Base-by-base conservation (phyloP, 2,797 vertebrate genomes). In the Tarsius wallacei region DNA sequence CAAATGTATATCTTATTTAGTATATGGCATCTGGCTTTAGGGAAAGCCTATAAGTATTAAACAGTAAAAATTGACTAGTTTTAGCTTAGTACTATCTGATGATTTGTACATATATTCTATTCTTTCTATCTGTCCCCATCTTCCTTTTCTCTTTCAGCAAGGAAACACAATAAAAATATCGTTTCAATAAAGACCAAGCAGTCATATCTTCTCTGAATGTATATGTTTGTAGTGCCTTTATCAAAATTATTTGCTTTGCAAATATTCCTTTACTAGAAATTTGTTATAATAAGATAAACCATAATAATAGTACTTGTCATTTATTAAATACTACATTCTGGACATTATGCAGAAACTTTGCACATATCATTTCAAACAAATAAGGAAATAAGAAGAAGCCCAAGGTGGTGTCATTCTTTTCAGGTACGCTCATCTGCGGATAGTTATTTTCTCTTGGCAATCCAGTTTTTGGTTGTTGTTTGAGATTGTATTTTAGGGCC, bases 201-300 rank as follows among this genome's bases (percentile, higher is more conserved):
- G 17, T 70, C 31, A 73, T 49, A 86, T 64, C 49, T 96, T 76
- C 33, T 81, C 9, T 71, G 9, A 82, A 33, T 16, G 19, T 81
- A 80, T 17, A 83, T 93, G 26, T 22, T 71, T 90, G 2, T 68
- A 87, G 53, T 83, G n/a, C 21, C 9, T 93, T 95, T 77, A 81
- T 76, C 6, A 64, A 90, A 13, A 89, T 21, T 24, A 78, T 87
- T 93, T 90, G 55, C 42, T 94, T 93, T 88, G 36, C 33, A 95
- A 82, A 68, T 88, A 70, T 78, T 88, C 49, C 22, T 94, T 81
- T 95, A 33, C 42, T 96, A 89, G 16, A 96, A 70, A 73, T 28
- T 86, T 90, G 36, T 90, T 66, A 55, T 31, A 70, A 66, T 19
- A 90, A 49, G 90, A 26, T 73, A 57, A 74, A 26, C 94, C 28